Base-by-base conservation (phyloP, 2,888 invertebrate genomes). In the Parapristionchus giblindavisi region DNA sequence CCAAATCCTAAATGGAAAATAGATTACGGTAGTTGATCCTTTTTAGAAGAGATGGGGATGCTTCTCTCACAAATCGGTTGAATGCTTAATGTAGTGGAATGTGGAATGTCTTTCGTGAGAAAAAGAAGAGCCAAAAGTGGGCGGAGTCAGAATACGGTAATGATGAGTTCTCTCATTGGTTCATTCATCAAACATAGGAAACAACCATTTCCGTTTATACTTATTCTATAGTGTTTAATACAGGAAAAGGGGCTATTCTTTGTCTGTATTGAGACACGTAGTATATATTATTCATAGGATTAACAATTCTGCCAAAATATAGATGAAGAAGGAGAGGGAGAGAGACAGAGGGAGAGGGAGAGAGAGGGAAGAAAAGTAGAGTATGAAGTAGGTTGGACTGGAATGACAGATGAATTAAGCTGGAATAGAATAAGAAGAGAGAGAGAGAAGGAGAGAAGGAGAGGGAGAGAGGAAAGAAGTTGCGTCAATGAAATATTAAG, bases 221-320 rank as follows among this genome's bases (percentile, higher is more conserved):
- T 51, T 51, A 66, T 32, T 48, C 48, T 34, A 48, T n/a, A 51
- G 51, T 32, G 14, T 36, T 6, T n/a, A 24, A 8, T 27, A 5
- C 4, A 21, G 66, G 51, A 51, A 66, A 32, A 51, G 32, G 48
- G 48, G 51, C 17, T 3, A 40, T 63, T 63, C 63, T 51, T 48
- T 32, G 34, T 48, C n/a, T 29, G 21, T 17, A 24, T 63, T 38
- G 21, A n/a, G 27, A 51, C 40, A 38, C 70, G 52, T 36, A 11
- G 4, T 29, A 70, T 70, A 36, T 70, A 70, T 70, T 70, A 70
- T 70, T 70, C 70, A 70, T 70, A 54, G 70, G 38, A 70, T 70
- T 70, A 70, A 43, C 54, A 38, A 70, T 70, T 70, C 70, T 54
- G 40, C 40, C 38, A 72, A 72, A 72, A 72, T 51, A 51, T 27